Base-by-base conservation (phyloP, 2,113 vertebrate species). In the Kryptolebias marmoratus region DNA sequence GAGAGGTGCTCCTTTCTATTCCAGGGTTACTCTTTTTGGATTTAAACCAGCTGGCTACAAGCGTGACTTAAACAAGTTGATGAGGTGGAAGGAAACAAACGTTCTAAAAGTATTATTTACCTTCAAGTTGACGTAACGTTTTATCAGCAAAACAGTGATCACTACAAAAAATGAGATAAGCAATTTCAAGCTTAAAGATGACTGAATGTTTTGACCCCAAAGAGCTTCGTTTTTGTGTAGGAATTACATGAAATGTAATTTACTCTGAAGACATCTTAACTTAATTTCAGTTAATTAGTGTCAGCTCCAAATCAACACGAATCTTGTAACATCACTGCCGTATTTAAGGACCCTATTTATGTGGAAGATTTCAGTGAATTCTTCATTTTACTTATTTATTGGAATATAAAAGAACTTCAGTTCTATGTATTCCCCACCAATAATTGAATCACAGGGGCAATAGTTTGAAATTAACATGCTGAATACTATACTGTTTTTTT, bases 351-450 rank as follows among this genome's bases (percentile, higher is more conserved):
- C 77, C 83, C 55, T 93, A 93, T 93, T 94, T 94, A 94, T 93
- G 77, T 77, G 49, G 74, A 84, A 73, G 79, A 86, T 79, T 76
- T 84, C 68, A 63, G 68, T 77, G 68, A 69, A 72, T 75, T 77
- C 79, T 89, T 88, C 82, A 32, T 87, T 90, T 91, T 87, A 90
- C 72, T 72, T 89, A 93, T 93, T 93, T 93, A 94, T 93, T 93
- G 54, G 62, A 77, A 71, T 72, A 31, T 79, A 60, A 67, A 71
- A 44, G 55, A 74, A 77, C 45, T 71, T 75, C 54, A 45, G 69
- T 83, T 90, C 75, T 74, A 9, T 50, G 22, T 71, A 71, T 68
- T 83, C 63, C 76, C 27, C 49, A 71, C 6, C 16, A 77, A 67
- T 69, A 77, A 88, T 73, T 76, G 16, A 79, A 88, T 86, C 69